Conservation (phyloP, 2,797 vertebrate genomes). For the Falco biarmicus region DNA sequence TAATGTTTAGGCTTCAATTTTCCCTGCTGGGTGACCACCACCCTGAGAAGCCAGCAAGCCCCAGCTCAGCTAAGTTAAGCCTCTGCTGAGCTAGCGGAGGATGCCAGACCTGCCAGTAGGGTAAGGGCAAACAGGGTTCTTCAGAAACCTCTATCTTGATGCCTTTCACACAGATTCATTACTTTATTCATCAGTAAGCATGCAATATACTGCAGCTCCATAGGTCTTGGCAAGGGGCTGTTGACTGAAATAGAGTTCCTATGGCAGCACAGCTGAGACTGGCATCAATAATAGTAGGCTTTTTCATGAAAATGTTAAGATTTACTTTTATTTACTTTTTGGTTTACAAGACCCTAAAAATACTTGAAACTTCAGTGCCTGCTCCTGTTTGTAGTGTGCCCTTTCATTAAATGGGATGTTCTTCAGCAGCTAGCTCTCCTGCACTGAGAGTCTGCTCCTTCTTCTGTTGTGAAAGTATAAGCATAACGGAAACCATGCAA, state of each 20-base stretch:
- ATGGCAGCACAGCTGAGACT: accelerated
- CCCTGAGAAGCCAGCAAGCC: neutral
- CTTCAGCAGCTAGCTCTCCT: neutral
- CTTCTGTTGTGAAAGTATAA: neutral
- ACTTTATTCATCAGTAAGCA: constrained; percentile 9
- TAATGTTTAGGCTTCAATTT: constrained; percentile 21
- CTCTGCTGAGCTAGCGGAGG: neutral
- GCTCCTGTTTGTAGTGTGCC: neutral
- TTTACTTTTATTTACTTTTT: neutral
- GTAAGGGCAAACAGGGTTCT: neutral
- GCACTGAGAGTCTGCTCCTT: neutral
- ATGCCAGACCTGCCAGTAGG: neutral
- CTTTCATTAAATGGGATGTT: neutral
- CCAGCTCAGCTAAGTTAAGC: neutral
- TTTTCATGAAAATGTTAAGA: neutral
- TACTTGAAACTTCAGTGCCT: neutral
- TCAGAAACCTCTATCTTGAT: neutral
- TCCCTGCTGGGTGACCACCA: neutral
- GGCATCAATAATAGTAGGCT: neutral
- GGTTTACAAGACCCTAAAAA: neutral
- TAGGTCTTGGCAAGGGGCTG: neutral
- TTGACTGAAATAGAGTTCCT: neutral
- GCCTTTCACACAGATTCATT: neutral
- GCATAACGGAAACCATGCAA: neutral
- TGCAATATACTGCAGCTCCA: neutral